phyloP scores from a whole-genome alignment of 2,113 vertebrate species.

The Salvelinus fontinalis region DNA sequence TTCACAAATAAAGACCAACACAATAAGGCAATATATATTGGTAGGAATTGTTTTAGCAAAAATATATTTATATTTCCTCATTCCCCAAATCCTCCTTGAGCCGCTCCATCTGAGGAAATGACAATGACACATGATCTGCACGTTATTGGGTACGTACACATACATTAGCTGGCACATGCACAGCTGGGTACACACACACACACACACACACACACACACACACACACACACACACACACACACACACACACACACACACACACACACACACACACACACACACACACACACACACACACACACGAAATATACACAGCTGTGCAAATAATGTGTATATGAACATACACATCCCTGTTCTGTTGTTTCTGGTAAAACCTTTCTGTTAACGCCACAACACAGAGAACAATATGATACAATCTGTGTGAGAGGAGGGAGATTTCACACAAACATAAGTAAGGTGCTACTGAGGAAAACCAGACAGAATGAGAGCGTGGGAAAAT shows the following conservation, averaged over 20 bases:
- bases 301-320: not conserved
- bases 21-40: not conserved
- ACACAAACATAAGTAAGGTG: not conserved
- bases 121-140: not conserved
- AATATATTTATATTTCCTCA: not conserved
- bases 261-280: no score
- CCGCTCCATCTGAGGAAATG: not conserved
- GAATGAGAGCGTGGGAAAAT: not conserved
- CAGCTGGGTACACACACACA: not conserved
- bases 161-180: no score
- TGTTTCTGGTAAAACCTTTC: not conserved
- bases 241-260: no score
- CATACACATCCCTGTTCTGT: not conserved
- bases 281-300: not conserved
- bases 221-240: no score
- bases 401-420: conserved; percentile 42
- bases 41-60: not conserved
- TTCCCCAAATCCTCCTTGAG: not conserved
- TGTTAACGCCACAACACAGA: not conserved
- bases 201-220: no score
- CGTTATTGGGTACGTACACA: no score
- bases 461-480: not conserved
- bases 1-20: not conserved
- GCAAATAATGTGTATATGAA: not conserved
- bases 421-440: conserved; percentile 27